Percentiles rank a stretch among this genome's conserved stretches.
phyloP scores from a whole-genome alignment of 2,888 invertebrate species.

The Tridacna crocea region DNA sequence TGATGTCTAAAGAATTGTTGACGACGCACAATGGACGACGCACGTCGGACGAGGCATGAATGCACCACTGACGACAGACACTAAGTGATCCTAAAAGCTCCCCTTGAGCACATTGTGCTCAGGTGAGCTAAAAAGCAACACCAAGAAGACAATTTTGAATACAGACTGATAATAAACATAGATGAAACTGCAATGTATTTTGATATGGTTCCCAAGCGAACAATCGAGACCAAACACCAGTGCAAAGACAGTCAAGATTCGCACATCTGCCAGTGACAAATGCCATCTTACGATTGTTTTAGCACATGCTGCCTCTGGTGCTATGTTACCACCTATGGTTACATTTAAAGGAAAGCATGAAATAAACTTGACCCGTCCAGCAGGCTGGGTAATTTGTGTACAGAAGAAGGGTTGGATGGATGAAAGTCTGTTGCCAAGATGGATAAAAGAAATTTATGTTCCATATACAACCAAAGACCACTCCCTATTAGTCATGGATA shows the following conservation, averaged over 20 bases:
- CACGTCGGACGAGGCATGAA: too few relatives aligned
- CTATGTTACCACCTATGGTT: slow-evolving; percentile 33
- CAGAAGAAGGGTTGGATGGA: slow-evolving; percentile 32
- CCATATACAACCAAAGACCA: slow-evolving; percentile 25
- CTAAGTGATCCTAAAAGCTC: too few relatives aligned
- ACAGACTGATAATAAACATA: too few relatives aligned
- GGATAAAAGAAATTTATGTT: slow-evolving; percentile 25
- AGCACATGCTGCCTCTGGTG: slow-evolving; percentile 19
- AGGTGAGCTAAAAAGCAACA: too few relatives aligned
- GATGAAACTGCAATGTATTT: too few relatives aligned
- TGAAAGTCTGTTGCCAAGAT: slow-evolving; percentile 19
- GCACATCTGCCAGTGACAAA: slow-evolving; percentile 34
- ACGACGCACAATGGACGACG: too few relatives aligned
- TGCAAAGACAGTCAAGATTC: slow-evolving; percentile 15
- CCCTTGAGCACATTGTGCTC: too few relatives aligned
- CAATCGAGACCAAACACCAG: too few relatives aligned
- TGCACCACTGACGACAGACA: too few relatives aligned
- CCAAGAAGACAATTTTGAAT: too few relatives aligned
- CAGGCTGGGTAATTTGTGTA: neutral
- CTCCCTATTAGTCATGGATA: slow-evolving; percentile 40
- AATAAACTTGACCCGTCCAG: neutral
- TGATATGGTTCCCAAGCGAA: too few relatives aligned
- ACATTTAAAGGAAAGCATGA: slow-evolving; percentile 39
- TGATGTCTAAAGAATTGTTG: too few relatives aligned
- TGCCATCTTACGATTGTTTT: slow-evolving; percentile 34